Conservation (phyloP, 2,888 invertebrate genomes). For the Lasius fuliginosus region DNA sequence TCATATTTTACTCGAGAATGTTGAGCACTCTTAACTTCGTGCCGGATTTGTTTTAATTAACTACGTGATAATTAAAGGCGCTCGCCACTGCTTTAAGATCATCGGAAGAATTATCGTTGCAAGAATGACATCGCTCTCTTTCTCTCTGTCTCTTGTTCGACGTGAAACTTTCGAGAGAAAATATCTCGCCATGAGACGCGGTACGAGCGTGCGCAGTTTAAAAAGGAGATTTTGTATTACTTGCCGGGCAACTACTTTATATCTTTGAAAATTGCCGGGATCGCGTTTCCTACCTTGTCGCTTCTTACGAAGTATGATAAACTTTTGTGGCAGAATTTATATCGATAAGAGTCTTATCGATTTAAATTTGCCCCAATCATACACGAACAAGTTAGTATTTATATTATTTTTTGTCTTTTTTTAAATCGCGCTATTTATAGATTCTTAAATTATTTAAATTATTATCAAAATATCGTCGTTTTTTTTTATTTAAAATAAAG, state of each 20-base stretch:
- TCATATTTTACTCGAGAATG: conserved; percentile 19
- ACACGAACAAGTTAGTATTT: background rate
- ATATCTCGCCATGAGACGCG: background rate
- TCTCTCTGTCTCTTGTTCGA: background rate
- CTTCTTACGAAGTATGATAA: conserved; percentile 15
- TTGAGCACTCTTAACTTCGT: conserved; percentile 7
- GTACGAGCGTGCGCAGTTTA: background rate
- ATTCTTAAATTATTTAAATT: conserved; percentile 5
- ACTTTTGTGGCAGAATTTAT: conserved; percentile 16
- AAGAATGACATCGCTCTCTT: background rate
- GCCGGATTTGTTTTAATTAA: conserved; percentile 45
- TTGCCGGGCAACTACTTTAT: background rate
- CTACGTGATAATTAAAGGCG: conserved; percentile 27
- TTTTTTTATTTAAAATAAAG: background rate
- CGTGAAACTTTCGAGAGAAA: background rate
- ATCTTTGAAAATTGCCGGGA: conserved; percentile 6
- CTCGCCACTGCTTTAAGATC: conserved; percentile 17
- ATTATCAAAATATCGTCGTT: background rate
- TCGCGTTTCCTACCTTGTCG: background rate
- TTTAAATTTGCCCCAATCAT: background rate
- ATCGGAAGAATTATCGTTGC: conserved; percentile 33
- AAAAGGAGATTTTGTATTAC: conserved; percentile 23
- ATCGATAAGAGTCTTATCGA: background rate
- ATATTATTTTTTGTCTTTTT: background rate
- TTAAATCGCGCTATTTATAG: background rate